phyloP scores from a whole-genome alignment of 2,797 vertebrate species.

The Centropyge bicolor region DNA sequence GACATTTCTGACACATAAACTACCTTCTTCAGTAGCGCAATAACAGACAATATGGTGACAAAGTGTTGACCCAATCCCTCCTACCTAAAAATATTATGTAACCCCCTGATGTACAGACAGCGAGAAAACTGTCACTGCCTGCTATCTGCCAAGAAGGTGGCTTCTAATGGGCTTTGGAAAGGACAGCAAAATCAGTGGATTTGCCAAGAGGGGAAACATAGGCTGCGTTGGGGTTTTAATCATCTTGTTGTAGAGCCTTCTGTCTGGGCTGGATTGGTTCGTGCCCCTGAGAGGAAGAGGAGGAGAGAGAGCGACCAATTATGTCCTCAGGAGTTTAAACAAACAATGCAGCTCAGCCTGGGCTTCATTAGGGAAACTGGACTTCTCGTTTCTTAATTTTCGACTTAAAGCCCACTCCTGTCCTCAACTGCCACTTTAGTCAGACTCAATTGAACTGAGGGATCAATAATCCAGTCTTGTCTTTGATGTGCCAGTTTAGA shows the following conservation, averaged over 20 bases:
- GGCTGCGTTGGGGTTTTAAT: slow-evolving; percentile 46
- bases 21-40: slow-evolving; percentile 42
- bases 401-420: background rate
- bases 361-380: slow-evolving; percentile 50
- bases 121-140: slow-evolving; percentile 20
- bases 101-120: slow-evolving; percentile 15
- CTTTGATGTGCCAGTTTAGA: slow-evolving; percentile 19
- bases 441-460: slow-evolving; percentile 38
- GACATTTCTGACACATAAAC: slow-evolving; percentile 33
- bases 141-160: slow-evolving; percentile 43
- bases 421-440: background rate
- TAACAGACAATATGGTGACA: slow-evolving; percentile 28
- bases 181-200: slow-evolving; percentile 46
- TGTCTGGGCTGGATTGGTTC: slow-evolving; percentile 59
- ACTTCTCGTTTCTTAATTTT: slow-evolving; percentile 27
- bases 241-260: slow-evolving; percentile 52
- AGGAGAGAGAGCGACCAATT: slow-evolving; percentile 40
- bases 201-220: slow-evolving; percentile 40
- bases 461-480: slow-evolving; percentile 33
- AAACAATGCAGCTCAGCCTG: slow-evolving; percentile 43
- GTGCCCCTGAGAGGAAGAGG: slow-evolving; percentile 39
- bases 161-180: slow-evolving; percentile 58
- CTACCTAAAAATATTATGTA: slow-evolving; percentile 27
- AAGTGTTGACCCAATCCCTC: slow-evolving; percentile 15
- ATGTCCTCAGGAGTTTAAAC: slow-evolving; percentile 44